Evolutionary conservation across 2,888 invertebrate genomes (phyloP).

Genomic region (Heliothis peltigera): DNA sequence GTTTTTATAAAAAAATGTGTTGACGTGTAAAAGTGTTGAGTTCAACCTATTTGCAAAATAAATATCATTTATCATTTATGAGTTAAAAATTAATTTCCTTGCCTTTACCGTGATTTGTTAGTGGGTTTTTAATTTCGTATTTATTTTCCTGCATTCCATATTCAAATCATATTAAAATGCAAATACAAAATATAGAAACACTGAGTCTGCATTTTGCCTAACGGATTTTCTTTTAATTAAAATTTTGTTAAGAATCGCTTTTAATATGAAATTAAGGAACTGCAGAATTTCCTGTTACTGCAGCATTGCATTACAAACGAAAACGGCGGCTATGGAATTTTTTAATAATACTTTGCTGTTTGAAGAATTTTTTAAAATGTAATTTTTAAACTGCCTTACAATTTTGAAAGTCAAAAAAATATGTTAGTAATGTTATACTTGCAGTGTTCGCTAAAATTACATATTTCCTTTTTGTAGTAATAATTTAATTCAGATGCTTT

Average conservation of each 20-base stretch:
- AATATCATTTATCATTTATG: no score
- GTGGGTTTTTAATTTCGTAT: no score
- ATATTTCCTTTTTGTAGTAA: no score
- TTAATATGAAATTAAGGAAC: slow-evolving; percentile 16
- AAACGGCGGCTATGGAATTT: background rate
- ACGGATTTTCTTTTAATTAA: slow-evolving; percentile 22
- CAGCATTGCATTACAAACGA: background rate
- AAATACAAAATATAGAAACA: slow-evolving; percentile 7
- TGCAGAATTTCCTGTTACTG: slow-evolving; percentile 5
- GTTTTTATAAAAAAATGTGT: no score
- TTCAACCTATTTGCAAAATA: no score
- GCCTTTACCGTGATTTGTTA: no score
- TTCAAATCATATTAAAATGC: background rate
- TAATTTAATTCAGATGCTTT: no score
- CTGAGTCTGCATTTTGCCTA: background rate
- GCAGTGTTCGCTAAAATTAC: no score
- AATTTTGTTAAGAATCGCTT: slow-evolving; percentile 17
- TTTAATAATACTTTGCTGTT: background rate
- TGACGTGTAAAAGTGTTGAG: no score
- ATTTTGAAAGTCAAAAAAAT: background rate
- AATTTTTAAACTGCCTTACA: background rate
- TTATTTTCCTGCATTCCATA: no score
- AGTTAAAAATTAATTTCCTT: no score
- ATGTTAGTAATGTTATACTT: no score
- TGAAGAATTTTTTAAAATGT: background rate